Evolutionary conservation across 2,888 invertebrate species (phyloP).

Genomic region (Nomada fucata): DNA sequence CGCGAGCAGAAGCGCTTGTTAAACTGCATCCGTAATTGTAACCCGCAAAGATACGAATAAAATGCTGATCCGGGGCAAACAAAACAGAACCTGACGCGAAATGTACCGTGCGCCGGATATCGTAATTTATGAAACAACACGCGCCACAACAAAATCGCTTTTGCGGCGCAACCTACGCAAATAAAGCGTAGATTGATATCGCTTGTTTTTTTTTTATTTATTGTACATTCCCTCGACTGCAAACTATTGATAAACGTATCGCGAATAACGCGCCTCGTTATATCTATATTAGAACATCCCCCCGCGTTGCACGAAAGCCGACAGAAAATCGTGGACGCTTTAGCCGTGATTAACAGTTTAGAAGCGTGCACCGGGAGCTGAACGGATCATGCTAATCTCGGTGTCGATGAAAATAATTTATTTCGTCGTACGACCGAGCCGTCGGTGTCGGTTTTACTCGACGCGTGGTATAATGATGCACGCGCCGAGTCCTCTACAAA

Average conservation of each 20-base stretch:
- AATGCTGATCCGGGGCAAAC: conserved; percentile 15
- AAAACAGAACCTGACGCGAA: conserved; percentile 2
- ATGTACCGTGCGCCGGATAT: background rate
- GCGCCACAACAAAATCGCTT: background rate
- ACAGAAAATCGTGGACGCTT: background rate
- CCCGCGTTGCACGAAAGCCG: background rate
- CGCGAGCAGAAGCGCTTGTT: conserved; percentile 5
- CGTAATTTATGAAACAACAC: conserved; percentile 17
- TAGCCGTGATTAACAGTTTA: conserved; percentile 17
- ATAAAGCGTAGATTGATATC: conserved; percentile 15
- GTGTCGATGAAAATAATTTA: conserved; percentile 28
- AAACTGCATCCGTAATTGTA: background rate
- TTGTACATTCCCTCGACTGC: background rate
- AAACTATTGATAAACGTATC: background rate
- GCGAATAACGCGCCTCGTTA: background rate
- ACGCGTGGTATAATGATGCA: conserved; percentile 52
- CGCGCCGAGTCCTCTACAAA: conserved; percentile 31
- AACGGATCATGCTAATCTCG: conserved; percentile 26
- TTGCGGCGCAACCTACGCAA: background rate
- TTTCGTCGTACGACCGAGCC: conserved; percentile 29
- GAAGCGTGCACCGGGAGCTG: background rate
- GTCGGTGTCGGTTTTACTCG: conserved; percentile 24
- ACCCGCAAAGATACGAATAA: background rate
- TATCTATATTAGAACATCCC: no score
- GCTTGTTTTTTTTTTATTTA: background rate